Percentiles rank a stretch among this genome's conserved stretches.
Evolutionary conservation across 64 coral and sea anemone species (phyloP).

Genomic region (Stichodactyla mertensii): DNA sequence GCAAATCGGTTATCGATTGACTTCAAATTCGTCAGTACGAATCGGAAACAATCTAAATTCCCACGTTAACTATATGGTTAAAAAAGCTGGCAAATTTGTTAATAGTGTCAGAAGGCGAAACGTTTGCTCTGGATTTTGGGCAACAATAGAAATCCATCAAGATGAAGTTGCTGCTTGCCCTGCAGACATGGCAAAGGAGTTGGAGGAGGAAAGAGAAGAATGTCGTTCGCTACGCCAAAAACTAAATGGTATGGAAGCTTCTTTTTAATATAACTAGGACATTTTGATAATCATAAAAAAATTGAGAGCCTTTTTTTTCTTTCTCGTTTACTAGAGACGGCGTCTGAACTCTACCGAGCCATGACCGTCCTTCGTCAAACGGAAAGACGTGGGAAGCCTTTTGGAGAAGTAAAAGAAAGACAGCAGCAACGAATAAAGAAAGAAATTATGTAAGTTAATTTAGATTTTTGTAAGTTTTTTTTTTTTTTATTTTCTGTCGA

Average conservation of each 20-base stretch:
- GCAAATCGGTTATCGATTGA: not conserved
- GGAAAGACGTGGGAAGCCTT: not conserved
- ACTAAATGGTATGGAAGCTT: not conserved
- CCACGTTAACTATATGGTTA: too few species aligned
- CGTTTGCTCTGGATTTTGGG: not conserved
- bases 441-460: not conserved
- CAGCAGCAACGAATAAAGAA: slow-evolving; percentile 4
- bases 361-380: not conserved
- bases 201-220: not conserved
- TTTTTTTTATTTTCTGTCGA: too few species aligned
- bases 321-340: not conserved
- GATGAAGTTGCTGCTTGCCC: not conserved
- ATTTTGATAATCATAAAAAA: not conserved
- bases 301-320: not conserved
- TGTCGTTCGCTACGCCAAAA: not conserved
- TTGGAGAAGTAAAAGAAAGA: not conserved
- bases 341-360: not conserved
- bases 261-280: not conserved
- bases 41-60: too few species aligned
- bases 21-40: not conserved
- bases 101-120: not conserved
- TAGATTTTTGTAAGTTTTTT: too few species aligned
- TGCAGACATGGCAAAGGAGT: not conserved
- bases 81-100: not conserved
- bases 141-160: not conserved